Percentiles rank a stretch among this genome's conserved stretches.
Evolutionary conservation across 2,888 invertebrate species (phyloP).

Genomic region (Xanthostigma xanthostigma): DNA sequence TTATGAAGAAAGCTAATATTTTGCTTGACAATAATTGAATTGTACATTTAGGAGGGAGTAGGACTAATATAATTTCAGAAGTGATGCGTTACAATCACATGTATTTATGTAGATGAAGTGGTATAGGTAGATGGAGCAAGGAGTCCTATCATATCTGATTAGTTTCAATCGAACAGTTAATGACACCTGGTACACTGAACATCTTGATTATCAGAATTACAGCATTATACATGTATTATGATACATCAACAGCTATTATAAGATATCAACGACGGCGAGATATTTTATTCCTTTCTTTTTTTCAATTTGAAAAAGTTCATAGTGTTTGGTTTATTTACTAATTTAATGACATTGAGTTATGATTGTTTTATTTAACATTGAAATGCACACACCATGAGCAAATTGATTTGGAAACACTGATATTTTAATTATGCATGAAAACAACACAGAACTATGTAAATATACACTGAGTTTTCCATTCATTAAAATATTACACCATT

Average conservation of each 20-base stretch:
- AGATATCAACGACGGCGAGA: constrained; percentile 22
- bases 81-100: too few species aligned
- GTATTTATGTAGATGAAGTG: too few species aligned
- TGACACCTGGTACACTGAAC: constrained; percentile 6
- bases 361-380: constrained; percentile 4
- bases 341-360: not conserved
- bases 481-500: too few species aligned
- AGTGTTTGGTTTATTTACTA: not conserved
- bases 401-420: not conserved
- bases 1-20: too few species aligned
- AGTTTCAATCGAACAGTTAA: too few species aligned
- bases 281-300: not conserved
- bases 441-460: not conserved
- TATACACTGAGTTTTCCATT: too few species aligned
- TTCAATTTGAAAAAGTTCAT: not conserved
- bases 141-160: too few species aligned
- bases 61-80: too few species aligned
- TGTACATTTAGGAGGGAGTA: too few species aligned
- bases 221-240: constrained; percentile 14
- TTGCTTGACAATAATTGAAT: too few species aligned
- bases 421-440: not conserved
- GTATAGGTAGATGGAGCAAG: too few species aligned
- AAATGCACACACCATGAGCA: constrained; percentile 7
- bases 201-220: constrained; percentile 10
- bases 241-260: constrained; percentile 29